Percentiles rank a stretch among this genome's conserved stretches.
Evolutionary conservation across 2,797 vertebrate species (phyloP).

Genomic region (Sebastes iracundus): DNA sequence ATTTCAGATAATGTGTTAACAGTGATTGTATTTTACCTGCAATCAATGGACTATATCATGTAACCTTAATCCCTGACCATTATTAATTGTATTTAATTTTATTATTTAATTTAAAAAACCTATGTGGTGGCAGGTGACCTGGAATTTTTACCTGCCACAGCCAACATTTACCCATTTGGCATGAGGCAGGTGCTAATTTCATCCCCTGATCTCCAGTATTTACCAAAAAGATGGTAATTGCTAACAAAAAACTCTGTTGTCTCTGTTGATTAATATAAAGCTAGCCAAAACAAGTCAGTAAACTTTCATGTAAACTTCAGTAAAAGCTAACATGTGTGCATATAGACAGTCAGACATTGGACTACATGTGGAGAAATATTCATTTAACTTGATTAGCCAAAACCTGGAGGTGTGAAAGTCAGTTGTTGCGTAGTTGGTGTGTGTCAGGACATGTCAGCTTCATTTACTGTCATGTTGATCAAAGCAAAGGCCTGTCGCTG

Average conservation of each 20-base stretch:
- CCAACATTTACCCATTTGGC: no score
- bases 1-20: not conserved
- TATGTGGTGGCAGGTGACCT: no score
- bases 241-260: not conserved
- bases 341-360: not conserved
- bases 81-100: no score
- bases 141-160: no score
- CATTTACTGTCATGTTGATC: slow-evolving; percentile 5
- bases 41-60: not conserved
- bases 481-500: slow-evolving; percentile 10
- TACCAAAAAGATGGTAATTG: not conserved
- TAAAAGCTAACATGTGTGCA: not conserved
- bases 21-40: not conserved
- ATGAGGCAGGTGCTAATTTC: no score
- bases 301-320: not conserved
- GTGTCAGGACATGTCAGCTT: not conserved
- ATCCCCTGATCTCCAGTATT: not conserved
- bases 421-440: not conserved
- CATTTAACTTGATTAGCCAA: not conserved
- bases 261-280: not conserved
- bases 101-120: no score
- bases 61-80: no score
- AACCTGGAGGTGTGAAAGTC: not conserved
- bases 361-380: not conserved
- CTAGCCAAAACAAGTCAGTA: not conserved